Evolutionary conservation across 2,797 vertebrate species (phyloP).

Genomic region (Chrysocyon brachyurus): DNA sequence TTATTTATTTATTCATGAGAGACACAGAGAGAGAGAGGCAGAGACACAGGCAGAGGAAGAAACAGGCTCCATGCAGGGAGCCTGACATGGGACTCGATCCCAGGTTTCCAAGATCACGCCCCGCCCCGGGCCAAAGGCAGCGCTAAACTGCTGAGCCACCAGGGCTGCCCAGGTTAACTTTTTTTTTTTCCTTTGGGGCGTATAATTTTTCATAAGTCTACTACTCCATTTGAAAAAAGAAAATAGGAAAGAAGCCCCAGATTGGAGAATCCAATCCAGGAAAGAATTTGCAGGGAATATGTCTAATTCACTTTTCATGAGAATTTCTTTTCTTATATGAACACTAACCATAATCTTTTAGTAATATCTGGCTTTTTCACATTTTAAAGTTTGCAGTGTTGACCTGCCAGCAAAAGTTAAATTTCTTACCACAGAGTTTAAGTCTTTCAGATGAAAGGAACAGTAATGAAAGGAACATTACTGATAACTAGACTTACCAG

Average conservation of each 20-base stretch:
- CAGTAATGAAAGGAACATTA: conserved; percentile 39
- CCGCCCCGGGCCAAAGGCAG: too few relatives aligned
- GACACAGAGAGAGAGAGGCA: too few relatives aligned
- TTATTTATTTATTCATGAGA: too few relatives aligned
- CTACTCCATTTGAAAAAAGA: not conserved
- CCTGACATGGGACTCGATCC: too few relatives aligned
- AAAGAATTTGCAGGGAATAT: not conserved
- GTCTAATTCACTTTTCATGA: conserved; percentile 47
- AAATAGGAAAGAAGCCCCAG: conserved; percentile 10
- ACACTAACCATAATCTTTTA: conserved; percentile 64
- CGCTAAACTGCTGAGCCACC: too few relatives aligned
- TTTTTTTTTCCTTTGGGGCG: not conserved
- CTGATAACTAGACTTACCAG: not conserved
- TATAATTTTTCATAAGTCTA: conserved; percentile 17
- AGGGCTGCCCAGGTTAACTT: too few relatives aligned
- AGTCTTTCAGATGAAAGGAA: conserved; percentile 71
- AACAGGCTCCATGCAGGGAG: too few relatives aligned
- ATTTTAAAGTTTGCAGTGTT: conserved; percentile 5
- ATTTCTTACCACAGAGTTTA: conserved; percentile 72
- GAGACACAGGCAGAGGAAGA: too few relatives aligned
- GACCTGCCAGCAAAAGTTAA: conserved; percentile 55
- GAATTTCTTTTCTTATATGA: conserved; percentile 24
- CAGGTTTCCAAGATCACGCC: too few relatives aligned
- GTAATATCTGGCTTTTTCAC: conserved; percentile 37
- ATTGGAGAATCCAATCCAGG: conserved; percentile 7